phyloP scores from a whole-genome alignment of 2,888 invertebrate genomes.

The Caenorhabditis japonica region DNA sequence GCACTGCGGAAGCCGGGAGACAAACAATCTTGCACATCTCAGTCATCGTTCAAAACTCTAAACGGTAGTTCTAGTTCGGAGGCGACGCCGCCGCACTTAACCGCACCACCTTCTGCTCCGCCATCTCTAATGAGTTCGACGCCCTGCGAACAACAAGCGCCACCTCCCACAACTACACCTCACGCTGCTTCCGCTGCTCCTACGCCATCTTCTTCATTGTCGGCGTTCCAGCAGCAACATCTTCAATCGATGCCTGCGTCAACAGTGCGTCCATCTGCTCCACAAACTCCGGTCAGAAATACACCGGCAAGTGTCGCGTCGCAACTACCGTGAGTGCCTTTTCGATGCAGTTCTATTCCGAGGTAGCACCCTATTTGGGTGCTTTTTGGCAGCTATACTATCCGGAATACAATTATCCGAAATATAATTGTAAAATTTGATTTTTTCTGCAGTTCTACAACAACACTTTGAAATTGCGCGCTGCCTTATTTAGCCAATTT shows the following conservation, averaged over 20 bases:
- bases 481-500: no score
- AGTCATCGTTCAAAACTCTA: neutral
- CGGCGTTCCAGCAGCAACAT: neutral
- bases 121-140: neutral
- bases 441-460: no score
- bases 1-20: neutral
- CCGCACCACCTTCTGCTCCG: neutral
- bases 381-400: no score
- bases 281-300: neutral
- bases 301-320: neutral
- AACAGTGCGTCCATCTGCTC: slow-evolving; percentile 9
- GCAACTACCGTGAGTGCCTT: neutral
- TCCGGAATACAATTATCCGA: no score
- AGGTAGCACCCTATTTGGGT: no score
- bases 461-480: no score
- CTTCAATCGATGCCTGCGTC: slow-evolving; percentile 7
- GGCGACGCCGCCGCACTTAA: neutral
- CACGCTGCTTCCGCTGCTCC: neutral
- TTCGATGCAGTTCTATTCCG: no score
- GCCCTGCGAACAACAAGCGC: neutral
- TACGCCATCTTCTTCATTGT: neutral
- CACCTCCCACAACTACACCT: neutral
- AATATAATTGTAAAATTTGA: no score
- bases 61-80: neutral
- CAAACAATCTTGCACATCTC: neutral